Evolutionary conservation across 30 jellyfish, hydroid and myxozoan species (phyloP).

Genomic region (Mastigias papua): DNA sequence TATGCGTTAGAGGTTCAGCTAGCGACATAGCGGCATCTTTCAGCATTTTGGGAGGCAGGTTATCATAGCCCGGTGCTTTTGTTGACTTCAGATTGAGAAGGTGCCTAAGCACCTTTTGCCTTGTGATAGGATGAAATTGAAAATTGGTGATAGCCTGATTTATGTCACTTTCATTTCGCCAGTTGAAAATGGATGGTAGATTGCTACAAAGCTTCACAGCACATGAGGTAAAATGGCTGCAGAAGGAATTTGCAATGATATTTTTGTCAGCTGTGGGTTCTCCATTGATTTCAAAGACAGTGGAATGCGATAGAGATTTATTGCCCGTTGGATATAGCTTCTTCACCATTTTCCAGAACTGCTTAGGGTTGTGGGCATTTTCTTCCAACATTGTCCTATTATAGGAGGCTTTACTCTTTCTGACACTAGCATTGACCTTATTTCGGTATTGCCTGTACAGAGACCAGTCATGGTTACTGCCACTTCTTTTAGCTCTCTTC

Average conservation of each 20-base stretch:
- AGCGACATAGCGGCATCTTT: constrained; percentile 67
- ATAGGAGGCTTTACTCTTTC: constrained; percentile 69
- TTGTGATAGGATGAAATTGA: not conserved
- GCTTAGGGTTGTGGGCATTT: constrained; percentile 70
- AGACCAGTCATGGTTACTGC: constrained; percentile 54
- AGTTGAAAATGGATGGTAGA: constrained; percentile 64
- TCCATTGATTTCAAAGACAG: constrained; percentile 69
- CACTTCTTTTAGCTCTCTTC: constrained; percentile 68
- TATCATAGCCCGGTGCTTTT: constrained; percentile 77
- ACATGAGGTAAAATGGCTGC: constrained; percentile 68
- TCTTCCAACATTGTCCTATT: constrained; percentile 62
- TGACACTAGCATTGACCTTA: constrained; percentile 58
- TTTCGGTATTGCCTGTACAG: constrained; percentile 61
- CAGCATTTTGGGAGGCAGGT: constrained; percentile 74
- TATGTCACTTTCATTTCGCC: constrained; percentile 78
- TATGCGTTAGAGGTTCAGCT: constrained; percentile 65
- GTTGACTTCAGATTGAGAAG: constrained; percentile 45
- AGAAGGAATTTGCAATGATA: constrained; percentile 74
- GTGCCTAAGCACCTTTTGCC: constrained; percentile 29
- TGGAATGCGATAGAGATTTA: constrained; percentile 49
- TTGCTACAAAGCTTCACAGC: constrained; percentile 71
- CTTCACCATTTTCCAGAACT: constrained; percentile 69
- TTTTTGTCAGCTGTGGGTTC: constrained; percentile 69
- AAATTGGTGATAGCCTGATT: constrained; percentile 68
- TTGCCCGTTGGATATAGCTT: constrained; percentile 70